Evolutionary conservation across 2,888 invertebrate genomes (phyloP), one percentile per base, ranked within the genome.

Genomic region (Drosophila pegasa): DNA sequence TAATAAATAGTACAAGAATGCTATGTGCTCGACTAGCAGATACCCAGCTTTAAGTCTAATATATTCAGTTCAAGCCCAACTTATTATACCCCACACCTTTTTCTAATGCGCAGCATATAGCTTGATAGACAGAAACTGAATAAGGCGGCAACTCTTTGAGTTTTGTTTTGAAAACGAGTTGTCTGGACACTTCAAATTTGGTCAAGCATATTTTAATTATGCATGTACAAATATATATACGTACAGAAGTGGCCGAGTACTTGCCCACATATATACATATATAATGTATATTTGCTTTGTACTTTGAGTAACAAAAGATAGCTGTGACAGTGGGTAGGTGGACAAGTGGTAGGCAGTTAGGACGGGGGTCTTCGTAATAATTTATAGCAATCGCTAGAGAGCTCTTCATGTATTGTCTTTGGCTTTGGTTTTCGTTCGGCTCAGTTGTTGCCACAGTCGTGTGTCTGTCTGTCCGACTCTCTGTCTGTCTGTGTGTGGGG

Each of bases 151-250:
- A 57, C 29, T 75, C 71, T 80, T 83, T 76, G 83, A 77, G 69
- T 78, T 71, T 74, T 78, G 74, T 82, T 80, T 82, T 76, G 76
- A 75, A 77, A 71, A 75, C 77, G 65, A 77, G 75, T 77, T 66
- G 79, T 35, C 60, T 68, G 70, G 71, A 60, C 77, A 82, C 84
- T 83, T 79, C 61, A 81, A 68, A 72, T 70, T 79, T 83, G 84
- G 84, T 79, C 84, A 83, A 81, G 81, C 81, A 81, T 61, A 81
- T 81, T 79, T 55, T 75, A 75, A 75, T 75, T 75, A 75, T 71
- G 68, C 65, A 71, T 22, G 67, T 41, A 63, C 57, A 59, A 58
- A 50, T 29, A 31, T 9, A 43, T 31, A 58, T 57, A 43, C n/a
- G 31, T 3, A 20, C 9, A 51, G 25, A 59, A 52, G 16, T 57